These are phyloP conservation scores for Nasonia longicornis DNA, from an alignment of 1,140 invertebrate species.

Conservation along the genomic window DNA sequence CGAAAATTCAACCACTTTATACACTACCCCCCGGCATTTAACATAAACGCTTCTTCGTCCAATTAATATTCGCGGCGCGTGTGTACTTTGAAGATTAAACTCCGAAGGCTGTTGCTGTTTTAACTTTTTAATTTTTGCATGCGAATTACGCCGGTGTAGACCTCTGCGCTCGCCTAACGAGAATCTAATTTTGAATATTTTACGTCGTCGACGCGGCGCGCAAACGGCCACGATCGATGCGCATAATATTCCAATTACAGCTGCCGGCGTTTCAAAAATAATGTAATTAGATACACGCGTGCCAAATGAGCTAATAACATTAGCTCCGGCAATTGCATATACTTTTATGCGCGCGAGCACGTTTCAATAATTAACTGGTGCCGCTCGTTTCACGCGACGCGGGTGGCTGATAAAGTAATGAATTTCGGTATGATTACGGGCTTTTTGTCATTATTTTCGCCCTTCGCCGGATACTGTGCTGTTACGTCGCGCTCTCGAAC, in stretches of 20 bases:
- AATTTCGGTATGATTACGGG: neutral
- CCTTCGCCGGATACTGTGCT: neutral
- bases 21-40: conserved; percentile 5
- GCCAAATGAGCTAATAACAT: conserved; percentile 26
- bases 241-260: conserved; percentile 43
- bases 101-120: conserved; percentile 38
- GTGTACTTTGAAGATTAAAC: conserved; percentile 40
- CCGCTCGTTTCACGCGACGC: neutral
- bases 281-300: conserved; percentile 33
- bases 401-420: neutral
- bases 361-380: conserved; percentile 4
- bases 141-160: conserved; percentile 25
- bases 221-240: conserved; percentile 20
- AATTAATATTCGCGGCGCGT: conserved; percentile 37
- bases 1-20: neutral
- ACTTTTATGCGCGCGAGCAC: neutral
- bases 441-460: neutral
- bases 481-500: too few species aligned
- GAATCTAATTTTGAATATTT: conserved; percentile 47
- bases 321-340: neutral
- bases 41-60: conserved; percentile 15
- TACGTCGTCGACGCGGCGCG: neutral
- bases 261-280: conserved; percentile 29
- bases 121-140: conserved; percentile 46
- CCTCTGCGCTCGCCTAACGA: conserved; percentile 26